Evolutionary conservation across 2,797 vertebrate genomes (phyloP), one percentile per base, ranked within the genome.

Genomic region (Acridotheres tristis): DNA sequence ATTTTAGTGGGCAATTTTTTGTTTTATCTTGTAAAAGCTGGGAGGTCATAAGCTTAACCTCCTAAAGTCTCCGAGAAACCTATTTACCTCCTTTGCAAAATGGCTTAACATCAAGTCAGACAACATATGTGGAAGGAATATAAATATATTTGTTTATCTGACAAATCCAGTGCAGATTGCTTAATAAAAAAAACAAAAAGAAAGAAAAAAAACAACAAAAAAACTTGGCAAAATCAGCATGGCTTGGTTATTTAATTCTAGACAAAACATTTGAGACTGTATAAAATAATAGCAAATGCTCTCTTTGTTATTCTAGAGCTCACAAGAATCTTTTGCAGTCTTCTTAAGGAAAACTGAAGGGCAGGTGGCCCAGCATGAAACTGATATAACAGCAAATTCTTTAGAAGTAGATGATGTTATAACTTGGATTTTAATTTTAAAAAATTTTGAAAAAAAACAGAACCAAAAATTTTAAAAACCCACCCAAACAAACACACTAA

Each of bases 71-170:
- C 36, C 29, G 51, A 62, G 16, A 90, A 89, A 67, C 13, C 36
- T 53, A 25, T 78, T 61, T 72, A n/a, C 23, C 36, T 82, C 27
- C 27, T 92, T 78, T 62, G n/a, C 27, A 42, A 94, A 88, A 86
- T 51, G 43, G 58, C 66, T 91, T 91, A 51, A 71, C 82, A 42
- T 62, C n/a, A 77, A 93, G 81, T 72, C 75, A 87, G 59, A 69
- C 77, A 88, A 73, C n/a, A 19, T 69, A 32, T 23, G 57, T 71
- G 65, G 75, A 54, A 61, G 11, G 57, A 77, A 59, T 87, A 73
- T 32, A 79, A 90, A 63, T 67, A 54, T 50, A 71, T 65, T 74
- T 89, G 38, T 57, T 92, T 74, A 74, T 71, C 68, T 80, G 62
- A 72, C 8, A 67, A 85, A 83, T 68, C 42, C 48, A 54, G 48